Evolutionary conservation across 2,888 invertebrate genomes (phyloP).

Genomic region (Folsomia candida): DNA sequence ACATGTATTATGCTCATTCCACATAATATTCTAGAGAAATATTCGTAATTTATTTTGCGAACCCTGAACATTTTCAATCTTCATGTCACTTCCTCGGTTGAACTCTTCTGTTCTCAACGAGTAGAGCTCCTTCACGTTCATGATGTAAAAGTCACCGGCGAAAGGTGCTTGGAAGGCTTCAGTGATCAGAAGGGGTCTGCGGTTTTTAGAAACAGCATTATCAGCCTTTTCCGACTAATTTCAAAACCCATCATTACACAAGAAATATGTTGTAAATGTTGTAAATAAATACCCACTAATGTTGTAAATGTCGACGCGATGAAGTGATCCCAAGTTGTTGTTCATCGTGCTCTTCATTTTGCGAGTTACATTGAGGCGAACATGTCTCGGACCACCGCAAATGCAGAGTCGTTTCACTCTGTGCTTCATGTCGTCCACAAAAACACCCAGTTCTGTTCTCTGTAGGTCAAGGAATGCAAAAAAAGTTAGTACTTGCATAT

Average conservation of each 20-base stretch:
- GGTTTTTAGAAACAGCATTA: too few species aligned
- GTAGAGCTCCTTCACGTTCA: conserved; percentile 16
- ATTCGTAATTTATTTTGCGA: neutral
- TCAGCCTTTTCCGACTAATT: too few species aligned
- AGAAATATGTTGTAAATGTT: too few species aligned
- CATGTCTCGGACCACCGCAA: conserved; percentile 21
- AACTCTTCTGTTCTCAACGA: conserved; percentile 16
- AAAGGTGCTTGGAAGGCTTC: conserved; percentile 14
- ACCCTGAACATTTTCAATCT: conserved; percentile 18
- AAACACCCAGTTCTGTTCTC: neutral
- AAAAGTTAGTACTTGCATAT: neutral
- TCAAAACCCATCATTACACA: too few species aligned
- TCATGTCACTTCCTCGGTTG: conserved; percentile 20
- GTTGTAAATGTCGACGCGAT: conserved; percentile 27
- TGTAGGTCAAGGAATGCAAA: neutral
- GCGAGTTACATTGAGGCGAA: conserved; percentile 4
- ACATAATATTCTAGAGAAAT: neutral
- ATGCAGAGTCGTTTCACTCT: conserved; percentile 20
- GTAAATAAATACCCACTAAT: too few species aligned
- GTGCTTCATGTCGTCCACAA: neutral
- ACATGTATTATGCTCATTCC: neutral
- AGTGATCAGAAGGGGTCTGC: neutral
- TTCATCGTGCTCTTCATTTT: neutral
- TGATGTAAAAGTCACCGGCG: conserved; percentile 26
- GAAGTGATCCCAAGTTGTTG: neutral